A percentile compares a stretch with the other conserved stretches of the same genome.
Evolutionary conservation across 2,888 invertebrate species (phyloP).

Genomic region (Penaeus monodon): DNA sequence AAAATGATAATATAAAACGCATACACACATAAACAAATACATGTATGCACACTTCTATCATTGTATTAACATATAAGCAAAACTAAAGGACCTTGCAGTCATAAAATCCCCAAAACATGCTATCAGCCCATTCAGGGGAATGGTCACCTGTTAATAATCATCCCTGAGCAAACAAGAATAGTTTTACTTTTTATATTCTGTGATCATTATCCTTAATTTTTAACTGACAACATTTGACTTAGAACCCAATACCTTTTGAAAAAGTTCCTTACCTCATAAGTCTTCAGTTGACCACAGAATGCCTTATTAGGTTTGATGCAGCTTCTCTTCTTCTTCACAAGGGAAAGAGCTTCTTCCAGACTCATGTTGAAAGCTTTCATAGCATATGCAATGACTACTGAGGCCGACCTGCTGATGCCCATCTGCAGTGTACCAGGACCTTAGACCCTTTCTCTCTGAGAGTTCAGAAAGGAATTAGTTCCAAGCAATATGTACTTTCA

Average conservation of each 20-base stretch:
- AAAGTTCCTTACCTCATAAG: conserved; percentile 75
- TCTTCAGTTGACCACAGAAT: conserved; percentile 93
- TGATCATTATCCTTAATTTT: too few relatives aligned
- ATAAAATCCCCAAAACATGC: too few relatives aligned
- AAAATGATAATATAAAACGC: background rate
- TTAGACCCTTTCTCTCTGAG: conserved; percentile 86
- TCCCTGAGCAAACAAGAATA: too few relatives aligned
- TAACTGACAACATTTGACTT: too few relatives aligned
- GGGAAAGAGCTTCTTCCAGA: conserved; percentile 86
- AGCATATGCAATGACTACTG: conserved; percentile 96
- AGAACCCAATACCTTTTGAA: background rate
- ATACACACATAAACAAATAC: background rate
- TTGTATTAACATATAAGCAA: background rate
- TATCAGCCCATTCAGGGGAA: too few relatives aligned
- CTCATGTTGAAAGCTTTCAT: conserved; percentile 98
- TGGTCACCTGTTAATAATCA: too few relatives aligned
- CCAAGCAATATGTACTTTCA: too few relatives aligned
- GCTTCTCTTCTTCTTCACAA: conserved; percentile 89
- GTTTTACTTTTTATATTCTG: too few relatives aligned
- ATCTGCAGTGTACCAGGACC: conserved; percentile 98
- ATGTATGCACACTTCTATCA: background rate
- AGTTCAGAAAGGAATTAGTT: conserved; percentile 19
- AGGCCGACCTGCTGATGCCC: conserved; percentile 98
- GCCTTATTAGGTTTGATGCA: conserved; percentile 97
- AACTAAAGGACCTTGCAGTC: background rate